Conservation (phyloP, 2,888 invertebrate species). For the Callosobruchus maculatus region DNA sequence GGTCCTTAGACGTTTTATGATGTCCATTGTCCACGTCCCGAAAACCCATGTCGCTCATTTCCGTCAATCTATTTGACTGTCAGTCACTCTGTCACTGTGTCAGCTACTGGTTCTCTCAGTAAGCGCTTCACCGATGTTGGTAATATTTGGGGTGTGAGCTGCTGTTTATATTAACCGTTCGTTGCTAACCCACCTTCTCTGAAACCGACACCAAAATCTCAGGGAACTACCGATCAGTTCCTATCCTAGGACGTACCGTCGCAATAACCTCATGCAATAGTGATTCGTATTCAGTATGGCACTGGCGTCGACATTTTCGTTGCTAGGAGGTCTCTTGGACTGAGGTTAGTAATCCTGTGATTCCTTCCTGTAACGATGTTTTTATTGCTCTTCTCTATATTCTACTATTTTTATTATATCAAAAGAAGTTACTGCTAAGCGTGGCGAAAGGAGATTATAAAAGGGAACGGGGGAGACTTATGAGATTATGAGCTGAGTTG, state of each 20-base stretch:
- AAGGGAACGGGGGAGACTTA: neutral
- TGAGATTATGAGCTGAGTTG: neutral
- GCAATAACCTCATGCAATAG: neutral
- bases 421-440: neutral
- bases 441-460: neutral
- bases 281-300: neutral
- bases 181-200: neutral
- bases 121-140: too few relatives aligned
- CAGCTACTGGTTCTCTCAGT: too few relatives aligned
- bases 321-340: too few relatives aligned
- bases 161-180: neutral
- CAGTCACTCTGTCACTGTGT: too few relatives aligned
- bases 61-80: too few relatives aligned
- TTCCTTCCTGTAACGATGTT: neutral
- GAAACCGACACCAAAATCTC: neutral
- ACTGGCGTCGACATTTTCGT: too few relatives aligned
- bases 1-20: too few relatives aligned
- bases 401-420: neutral
- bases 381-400: neutral
- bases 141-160: too few relatives aligned
- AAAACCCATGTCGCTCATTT: too few relatives aligned
- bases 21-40: too few relatives aligned
- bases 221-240: neutral
- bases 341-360: too few relatives aligned
- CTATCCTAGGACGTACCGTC: neutral